These are phyloP conservation scores for Osmerus mordax DNA, from an alignment of 2,113 vertebrate species.

Conservation along the genomic window DNA sequence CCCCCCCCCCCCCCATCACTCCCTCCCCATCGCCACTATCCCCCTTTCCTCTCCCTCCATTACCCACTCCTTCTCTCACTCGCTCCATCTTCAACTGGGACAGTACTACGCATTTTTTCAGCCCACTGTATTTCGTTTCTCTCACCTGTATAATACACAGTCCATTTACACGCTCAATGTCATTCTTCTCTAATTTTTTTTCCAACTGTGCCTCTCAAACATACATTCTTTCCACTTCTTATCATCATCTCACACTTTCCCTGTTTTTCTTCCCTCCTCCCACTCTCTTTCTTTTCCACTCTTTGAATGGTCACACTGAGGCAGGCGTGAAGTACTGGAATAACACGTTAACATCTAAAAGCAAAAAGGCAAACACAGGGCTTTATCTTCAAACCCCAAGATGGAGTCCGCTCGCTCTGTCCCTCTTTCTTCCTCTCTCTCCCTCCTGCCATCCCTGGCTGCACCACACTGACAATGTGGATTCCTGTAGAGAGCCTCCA, in stretches of 20 bases:
- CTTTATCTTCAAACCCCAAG: conserved; percentile 22
- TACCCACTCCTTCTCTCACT: not conserved
- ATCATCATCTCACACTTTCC: not conserved
- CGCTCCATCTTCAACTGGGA: not conserved
- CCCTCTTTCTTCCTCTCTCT: not conserved
- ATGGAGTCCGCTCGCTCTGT: conserved; percentile 4
- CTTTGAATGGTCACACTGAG: not conserved
- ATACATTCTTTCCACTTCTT: not conserved
- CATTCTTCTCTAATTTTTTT: no score
- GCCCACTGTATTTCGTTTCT: no score
- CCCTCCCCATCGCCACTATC: not conserved
- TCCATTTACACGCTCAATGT: no score
- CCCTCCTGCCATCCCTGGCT: not conserved
- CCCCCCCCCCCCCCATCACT: not conserved
- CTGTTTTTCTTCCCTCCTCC: not conserved
- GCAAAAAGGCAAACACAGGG: conserved; percentile 10
- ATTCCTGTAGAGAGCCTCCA: not conserved
- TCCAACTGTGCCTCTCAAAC: no score
- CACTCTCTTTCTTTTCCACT: not conserved
- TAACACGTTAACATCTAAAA: not conserved
- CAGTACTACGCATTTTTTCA: no score
- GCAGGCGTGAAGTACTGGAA: not conserved
- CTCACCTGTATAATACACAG: no score
- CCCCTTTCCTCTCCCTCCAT: not conserved
- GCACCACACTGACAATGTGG: not conserved